Evolutionary conservation across 2,797 vertebrate genomes (phyloP), one percentile per base, ranked within the genome.

Genomic region (Sebastes steindachneri): DNA sequence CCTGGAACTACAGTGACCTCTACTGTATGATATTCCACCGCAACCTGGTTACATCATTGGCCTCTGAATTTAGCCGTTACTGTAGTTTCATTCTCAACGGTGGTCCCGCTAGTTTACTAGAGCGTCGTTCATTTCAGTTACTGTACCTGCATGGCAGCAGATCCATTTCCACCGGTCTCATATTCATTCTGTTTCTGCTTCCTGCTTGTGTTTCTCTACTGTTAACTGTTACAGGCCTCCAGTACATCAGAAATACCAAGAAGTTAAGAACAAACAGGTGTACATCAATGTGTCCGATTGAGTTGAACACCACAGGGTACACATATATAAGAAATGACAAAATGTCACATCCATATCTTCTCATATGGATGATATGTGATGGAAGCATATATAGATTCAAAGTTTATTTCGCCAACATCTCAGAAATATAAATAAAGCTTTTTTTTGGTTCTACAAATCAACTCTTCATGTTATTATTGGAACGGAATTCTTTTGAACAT

Each of bases 1-100:
- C 35, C 77, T 82, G 55, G 51, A 75, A 33, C 59, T 33, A 65
- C 70, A 70, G 72, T 83, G 83, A 75, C 75, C 62, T 82, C 62
- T 82, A 12, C 55, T 79, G 75, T 33, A 12, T 1, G 3, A 33
- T 5, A 35, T 33, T 37, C 11, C 11, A 41, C 5, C 10, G 1
- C 41, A 71, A 4, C 71, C 9, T 45, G 35, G 57, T 35, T 45
- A 15, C 33, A 26, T 58, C 19, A 33, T 4, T 23, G 53, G 3
- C 12, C 5, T 55, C 41, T 26, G 15, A 60, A 41, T 23, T 41
- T 25, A 3, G 1, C 45, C 21, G 3, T 14, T 14, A 5, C 65
- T 37, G 12, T 33, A 10, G 21, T 55, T 72, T 26, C 25, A 23
- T 37, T 69, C 37, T 54, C 4, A 41, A 9, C 4, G 4, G 25